Conservation (phyloP, 2,888 invertebrate species). For the Dynastes hyllus region DNA sequence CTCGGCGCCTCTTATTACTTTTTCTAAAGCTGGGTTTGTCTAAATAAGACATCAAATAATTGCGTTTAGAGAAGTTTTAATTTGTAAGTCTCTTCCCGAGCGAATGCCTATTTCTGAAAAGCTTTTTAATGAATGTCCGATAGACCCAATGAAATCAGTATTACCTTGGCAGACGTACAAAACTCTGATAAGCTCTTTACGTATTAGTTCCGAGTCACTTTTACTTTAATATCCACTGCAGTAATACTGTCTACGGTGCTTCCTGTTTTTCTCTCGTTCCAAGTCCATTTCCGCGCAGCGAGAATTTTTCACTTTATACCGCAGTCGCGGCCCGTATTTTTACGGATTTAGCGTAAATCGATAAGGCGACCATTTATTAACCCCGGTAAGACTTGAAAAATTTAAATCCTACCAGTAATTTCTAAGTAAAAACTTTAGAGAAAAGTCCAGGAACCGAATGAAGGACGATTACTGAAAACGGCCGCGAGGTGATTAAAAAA, state of each 20-base stretch:
- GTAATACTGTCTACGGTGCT: constrained; percentile 16
- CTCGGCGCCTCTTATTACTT: too few species aligned
- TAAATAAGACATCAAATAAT: too few species aligned
- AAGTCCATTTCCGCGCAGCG: constrained; percentile 29
- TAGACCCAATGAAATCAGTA: not conserved
- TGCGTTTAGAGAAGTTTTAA: too few species aligned
- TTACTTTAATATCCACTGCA: constrained; percentile 40
- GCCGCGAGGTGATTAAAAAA: constrained; percentile 27
- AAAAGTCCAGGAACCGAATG: constrained; percentile 29
- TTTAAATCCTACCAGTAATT: constrained; percentile 42
- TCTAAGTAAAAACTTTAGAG: constrained; percentile 39
- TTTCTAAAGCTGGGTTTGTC: too few species aligned
- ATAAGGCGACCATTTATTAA: constrained; percentile 41
- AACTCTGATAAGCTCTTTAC: not conserved
- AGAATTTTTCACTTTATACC: constrained; percentile 43
- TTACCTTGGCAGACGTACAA: not conserved
- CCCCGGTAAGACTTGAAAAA: constrained; percentile 37
- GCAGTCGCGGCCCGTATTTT: constrained; percentile 37
- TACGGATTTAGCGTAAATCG: constrained; percentile 39
- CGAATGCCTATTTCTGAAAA: too few species aligned
- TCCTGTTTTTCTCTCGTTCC: constrained; percentile 22
- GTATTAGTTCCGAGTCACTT: constrained; percentile 26
- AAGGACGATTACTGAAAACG: constrained; percentile 18
- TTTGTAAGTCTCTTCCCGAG: too few species aligned
- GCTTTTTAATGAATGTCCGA: too few species aligned